phyloP scores from a whole-genome alignment of 2,888 invertebrate species.

The Pocota personata region DNA sequence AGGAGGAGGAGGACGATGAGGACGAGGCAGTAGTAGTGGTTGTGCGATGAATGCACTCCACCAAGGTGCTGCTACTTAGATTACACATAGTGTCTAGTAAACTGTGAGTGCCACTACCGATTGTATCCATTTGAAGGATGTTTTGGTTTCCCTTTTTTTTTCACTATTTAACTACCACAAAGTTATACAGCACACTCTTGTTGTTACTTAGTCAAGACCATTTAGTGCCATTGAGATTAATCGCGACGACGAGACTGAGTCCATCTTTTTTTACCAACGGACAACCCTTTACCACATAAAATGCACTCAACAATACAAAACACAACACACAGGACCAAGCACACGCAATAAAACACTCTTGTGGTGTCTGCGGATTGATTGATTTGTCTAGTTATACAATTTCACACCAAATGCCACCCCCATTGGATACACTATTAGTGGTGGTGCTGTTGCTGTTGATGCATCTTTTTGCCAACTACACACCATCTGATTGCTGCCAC shows the following conservation, averaged over 20 bases:
- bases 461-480: conserved; percentile 54
- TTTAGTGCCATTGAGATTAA: conserved; percentile 5
- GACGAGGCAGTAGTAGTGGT: conserved; percentile 49
- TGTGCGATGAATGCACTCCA: conserved; percentile 68
- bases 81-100: conserved; percentile 69
- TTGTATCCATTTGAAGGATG: conserved; percentile 50
- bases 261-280: conserved; percentile 32
- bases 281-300: neutral
- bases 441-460: conserved; percentile 42
- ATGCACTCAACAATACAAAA: neutral
- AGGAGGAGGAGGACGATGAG: conserved; percentile 22
- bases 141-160: neutral
- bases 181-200: conserved; percentile 17
- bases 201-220: conserved; percentile 27
- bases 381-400: conserved; percentile 73
- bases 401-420: conserved; percentile 57
- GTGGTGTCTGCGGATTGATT: conserved; percentile 67
- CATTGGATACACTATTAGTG: conserved; percentile 16
- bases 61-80: conserved; percentile 68
- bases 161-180: conserved; percentile 5
- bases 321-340: conserved; percentile 4
- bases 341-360: conserved; percentile 45
- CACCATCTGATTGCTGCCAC: conserved; percentile 47
- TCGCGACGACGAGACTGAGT: conserved; percentile 44
- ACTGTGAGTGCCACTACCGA: conserved; percentile 39